These are phyloP conservation scores for Luperina testacea DNA, from an alignment of 2,888 invertebrate genomes.

Conservation along the genomic window DNA sequence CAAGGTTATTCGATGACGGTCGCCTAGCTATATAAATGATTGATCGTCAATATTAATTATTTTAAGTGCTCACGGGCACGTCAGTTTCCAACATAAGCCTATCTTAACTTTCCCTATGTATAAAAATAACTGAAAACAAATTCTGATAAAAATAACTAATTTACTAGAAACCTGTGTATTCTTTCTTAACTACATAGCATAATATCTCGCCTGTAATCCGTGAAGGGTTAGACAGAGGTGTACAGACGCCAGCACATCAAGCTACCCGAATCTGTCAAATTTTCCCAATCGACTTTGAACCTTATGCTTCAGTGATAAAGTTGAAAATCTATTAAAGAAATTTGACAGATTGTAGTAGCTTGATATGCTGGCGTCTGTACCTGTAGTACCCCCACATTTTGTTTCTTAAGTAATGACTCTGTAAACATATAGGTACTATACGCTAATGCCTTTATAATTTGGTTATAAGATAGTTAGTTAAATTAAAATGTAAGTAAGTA, in stretches of 20 bases:
- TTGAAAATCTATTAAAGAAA: no score
- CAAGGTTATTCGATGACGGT: conserved; percentile 42
- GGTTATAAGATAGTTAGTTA: conserved; percentile 11
- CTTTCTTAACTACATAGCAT: not conserved
- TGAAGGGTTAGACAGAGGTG: not conserved
- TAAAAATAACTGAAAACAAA: no score
- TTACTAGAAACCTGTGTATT: not conserved
- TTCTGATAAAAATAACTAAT: not conserved
- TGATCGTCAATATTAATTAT: conserved; percentile 46
- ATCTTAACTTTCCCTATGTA: not conserved
- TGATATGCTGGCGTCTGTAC: not conserved
- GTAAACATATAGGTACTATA: conserved; percentile 22
- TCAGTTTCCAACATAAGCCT: conserved; percentile 6
- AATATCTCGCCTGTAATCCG: not conserved
- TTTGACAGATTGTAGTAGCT: no score
- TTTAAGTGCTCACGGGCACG: conserved; percentile 6
- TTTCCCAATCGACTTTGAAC: no score
- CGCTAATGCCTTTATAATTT: conserved; percentile 15
- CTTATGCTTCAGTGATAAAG: no score
- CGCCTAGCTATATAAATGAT: conserved; percentile 14
- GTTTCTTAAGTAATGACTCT: conserved; percentile 2
- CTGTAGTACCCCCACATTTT: not conserved
- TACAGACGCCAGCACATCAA: no score
- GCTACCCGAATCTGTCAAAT: no score
- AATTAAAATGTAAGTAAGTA: conserved; percentile 53